A percentile compares a stretch with the other conserved stretches of the same genome.
phyloP scores from a whole-genome alignment of 2,797 vertebrate species.

The Cynodonichthys magdalenae region DNA sequence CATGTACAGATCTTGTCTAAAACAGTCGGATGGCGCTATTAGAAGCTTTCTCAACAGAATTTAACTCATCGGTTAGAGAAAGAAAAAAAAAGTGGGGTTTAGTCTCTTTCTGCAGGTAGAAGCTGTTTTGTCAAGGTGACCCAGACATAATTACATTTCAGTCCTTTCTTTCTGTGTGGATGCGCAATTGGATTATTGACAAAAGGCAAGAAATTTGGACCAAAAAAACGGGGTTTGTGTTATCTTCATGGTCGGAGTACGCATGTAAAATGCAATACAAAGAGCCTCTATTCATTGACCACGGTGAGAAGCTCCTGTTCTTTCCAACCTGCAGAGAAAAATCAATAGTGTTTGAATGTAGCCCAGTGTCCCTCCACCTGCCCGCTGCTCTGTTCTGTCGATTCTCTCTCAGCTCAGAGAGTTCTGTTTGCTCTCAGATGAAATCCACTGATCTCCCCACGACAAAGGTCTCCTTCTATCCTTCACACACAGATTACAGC shows the following conservation, averaged over 20 bases:
- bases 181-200: conserved; percentile 47
- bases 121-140: conserved; percentile 39
- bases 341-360: conserved; percentile 67
- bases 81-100: conserved; percentile 27
- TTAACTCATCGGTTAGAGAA: conserved; percentile 26
- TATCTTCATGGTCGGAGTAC: conserved; percentile 55
- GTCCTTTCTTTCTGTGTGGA: conserved; percentile 31
- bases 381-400: conserved; percentile 38
- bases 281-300: conserved; percentile 50
- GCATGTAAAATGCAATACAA: conserved; percentile 60
- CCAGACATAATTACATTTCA: conserved; percentile 26
- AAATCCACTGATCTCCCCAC: conserved; percentile 24
- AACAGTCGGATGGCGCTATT: conserved; percentile 40
- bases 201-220: conserved; percentile 35
- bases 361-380: conserved; percentile 41
- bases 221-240: conserved; percentile 38
- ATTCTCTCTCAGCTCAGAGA: conserved; percentile 60
- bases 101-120: background rate
- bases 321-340: conserved; percentile 56
- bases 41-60: conserved; percentile 24
- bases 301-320: conserved; percentile 63
- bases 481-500: conserved; percentile 29
- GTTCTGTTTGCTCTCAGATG: conserved; percentile 48
- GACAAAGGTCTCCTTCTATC: conserved; percentile 25
- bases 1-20: conserved; percentile 42